Conservation (phyloP, 2,113 vertebrate genomes). For the Cairina moschata region DNA sequence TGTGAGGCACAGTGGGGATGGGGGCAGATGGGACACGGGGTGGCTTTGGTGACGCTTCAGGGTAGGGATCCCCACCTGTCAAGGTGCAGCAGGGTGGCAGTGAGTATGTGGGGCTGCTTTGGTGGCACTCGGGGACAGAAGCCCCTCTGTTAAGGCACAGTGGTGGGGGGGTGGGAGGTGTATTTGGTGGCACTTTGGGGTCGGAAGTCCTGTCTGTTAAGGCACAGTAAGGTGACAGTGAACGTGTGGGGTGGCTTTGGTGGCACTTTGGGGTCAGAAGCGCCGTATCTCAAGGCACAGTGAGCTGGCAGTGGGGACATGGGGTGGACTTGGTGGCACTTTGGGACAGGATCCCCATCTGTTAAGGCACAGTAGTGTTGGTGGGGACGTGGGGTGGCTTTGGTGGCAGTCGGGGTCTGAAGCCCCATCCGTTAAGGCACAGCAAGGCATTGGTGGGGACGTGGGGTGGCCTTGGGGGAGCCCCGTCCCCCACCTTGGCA, state of each 20-base stretch:
- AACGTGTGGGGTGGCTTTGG: background rate
- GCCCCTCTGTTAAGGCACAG: background rate
- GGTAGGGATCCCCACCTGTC: no score
- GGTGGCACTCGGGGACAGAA: background rate
- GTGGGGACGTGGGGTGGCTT: background rate
- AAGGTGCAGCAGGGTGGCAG: background rate
- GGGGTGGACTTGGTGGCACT: background rate
- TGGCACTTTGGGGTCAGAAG: background rate
- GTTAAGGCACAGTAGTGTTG: background rate
- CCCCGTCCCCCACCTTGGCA: accelerated
- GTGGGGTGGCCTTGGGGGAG: background rate
- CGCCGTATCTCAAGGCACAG: background rate
- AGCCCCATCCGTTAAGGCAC: background rate
- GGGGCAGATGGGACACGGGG: no score
- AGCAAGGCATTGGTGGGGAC: background rate
- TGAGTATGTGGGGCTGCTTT: background rate
- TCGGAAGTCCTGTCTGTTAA: background rate
- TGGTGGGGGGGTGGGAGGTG: no score
- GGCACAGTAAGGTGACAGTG: background rate
- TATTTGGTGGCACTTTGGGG: background rate
- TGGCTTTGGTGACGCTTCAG: background rate
- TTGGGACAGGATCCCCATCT: background rate
- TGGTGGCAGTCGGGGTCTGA: background rate
- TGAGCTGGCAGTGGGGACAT: background rate
- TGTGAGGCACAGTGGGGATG: background rate